phyloP scores from a whole-genome alignment of 2,113 vertebrate species.

The Erinaceus europaeus region DNA sequence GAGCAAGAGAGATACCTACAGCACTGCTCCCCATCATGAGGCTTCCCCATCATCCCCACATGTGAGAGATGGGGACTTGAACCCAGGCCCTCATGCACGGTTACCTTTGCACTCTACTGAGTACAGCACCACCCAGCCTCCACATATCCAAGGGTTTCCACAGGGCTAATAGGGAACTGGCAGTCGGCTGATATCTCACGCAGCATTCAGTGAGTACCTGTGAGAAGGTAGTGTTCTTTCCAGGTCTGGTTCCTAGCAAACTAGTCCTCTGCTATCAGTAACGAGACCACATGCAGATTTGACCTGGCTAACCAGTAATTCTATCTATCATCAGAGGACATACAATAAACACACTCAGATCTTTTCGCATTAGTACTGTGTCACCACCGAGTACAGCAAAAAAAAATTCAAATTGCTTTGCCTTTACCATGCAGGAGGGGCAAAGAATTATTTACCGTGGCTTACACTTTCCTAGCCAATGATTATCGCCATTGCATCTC shows the following conservation, averaged over 20 bases:
- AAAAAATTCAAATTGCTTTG: not conserved
- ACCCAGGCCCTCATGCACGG: no score
- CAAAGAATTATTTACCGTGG: not conserved
- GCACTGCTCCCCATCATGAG: no score
- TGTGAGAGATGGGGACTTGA: no score
- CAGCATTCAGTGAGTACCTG: not conserved
- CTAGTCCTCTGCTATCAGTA: not conserved
- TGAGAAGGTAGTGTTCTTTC: not conserved
- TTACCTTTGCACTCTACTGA: no score
- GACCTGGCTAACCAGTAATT: not conserved
- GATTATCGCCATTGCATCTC: not conserved
- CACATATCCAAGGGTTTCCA: no score
- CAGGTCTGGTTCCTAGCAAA: not conserved
- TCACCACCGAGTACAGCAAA: not conserved
- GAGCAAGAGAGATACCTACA: no score
- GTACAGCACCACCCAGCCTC: no score
- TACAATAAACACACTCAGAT: not conserved
- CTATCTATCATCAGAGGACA: not conserved
- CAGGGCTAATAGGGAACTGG: not conserved
- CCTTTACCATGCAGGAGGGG: not conserved
- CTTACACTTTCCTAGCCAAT: not conserved
- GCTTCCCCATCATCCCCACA: no score
- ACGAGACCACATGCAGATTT: not conserved
- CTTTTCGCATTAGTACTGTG: not conserved
- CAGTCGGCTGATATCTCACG: not conserved